Evolutionary conservation across 2,113 vertebrate species (phyloP).

Genomic region (Ctenodactylus gundi): DNA sequence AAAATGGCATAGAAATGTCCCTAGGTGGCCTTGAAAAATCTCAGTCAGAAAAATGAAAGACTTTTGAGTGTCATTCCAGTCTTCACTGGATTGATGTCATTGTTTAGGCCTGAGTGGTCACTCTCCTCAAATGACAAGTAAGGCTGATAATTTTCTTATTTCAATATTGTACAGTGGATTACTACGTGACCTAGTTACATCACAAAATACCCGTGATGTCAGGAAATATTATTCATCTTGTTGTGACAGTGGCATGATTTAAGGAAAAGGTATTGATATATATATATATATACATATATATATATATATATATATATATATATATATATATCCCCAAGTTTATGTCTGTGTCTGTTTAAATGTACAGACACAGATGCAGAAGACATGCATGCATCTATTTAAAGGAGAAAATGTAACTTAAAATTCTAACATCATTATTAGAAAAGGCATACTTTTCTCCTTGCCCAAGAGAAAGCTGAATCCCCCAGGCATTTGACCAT

Average conservation of each 20-base stretch:
- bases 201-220: too few species aligned
- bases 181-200: neutral
- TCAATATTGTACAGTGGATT: neutral
- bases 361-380: too few species aligned
- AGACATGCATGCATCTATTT: neutral
- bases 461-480: neutral
- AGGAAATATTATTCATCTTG: neutral
- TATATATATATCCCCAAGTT: neutral
- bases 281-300: accelerated
- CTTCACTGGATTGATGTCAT: conserved; percentile 27
- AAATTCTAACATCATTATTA: neutral
- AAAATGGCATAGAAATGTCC: neutral
- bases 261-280: neutral
- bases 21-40: neutral
- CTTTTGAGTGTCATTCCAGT: neutral
- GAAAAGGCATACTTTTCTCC: neutral
- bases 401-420: neutral
- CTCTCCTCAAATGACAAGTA: neutral
- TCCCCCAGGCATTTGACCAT: conserved; percentile 50
- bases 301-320: too few species aligned
- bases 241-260: neutral
- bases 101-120: neutral
- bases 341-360: neutral
- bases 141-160: neutral
- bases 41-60: neutral